Evolutionary conservation across 2,888 invertebrate genomes (phyloP).

Genomic region (Asteroscopus sphinx): DNA sequence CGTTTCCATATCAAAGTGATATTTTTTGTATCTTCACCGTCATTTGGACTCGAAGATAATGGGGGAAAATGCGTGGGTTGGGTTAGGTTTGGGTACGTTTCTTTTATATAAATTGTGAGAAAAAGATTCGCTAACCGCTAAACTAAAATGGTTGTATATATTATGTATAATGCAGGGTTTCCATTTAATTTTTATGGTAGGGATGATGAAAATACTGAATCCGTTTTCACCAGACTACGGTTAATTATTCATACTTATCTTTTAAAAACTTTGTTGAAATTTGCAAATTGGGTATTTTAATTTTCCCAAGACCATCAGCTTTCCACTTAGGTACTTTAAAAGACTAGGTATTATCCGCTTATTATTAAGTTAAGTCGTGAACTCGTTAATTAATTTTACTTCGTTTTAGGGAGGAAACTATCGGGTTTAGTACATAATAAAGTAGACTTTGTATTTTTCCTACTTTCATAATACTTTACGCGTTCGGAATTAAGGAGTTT

Average conservation of each 20-base stretch:
- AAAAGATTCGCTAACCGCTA: conserved; percentile 25
- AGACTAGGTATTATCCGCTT: neutral
- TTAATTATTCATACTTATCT: conserved; percentile 24
- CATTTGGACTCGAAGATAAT: conserved; percentile 38
- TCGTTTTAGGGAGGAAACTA: conserved; percentile 28
- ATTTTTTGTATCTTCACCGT: conserved; percentile 41
- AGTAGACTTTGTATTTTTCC: conserved; percentile 45
- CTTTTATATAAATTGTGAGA: conserved; percentile 26
- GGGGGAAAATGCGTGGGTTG: conserved; percentile 29
- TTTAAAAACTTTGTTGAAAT: conserved; percentile 15
- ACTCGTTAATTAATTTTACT: conserved; percentile 19
- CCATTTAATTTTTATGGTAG: too few species aligned
- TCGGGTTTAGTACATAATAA: conserved; percentile 32
- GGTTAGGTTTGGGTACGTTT: conserved; percentile 2
- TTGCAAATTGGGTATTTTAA: conserved; percentile 20
- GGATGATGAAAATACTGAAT: too few species aligned
- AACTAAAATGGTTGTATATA: too few species aligned
- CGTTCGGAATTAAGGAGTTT: conserved; percentile 34
- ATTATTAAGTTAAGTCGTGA: conserved; percentile 7
- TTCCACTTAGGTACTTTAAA: conserved; percentile 1
- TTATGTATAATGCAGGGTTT: too few species aligned
- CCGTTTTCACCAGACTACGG: neutral
- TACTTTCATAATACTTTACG: conserved; percentile 24
- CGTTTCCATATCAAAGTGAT: conserved; percentile 40
- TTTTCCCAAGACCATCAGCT: conserved; percentile 9